Evolutionary conservation across 2,797 vertebrate genomes (phyloP), one percentile per base, ranked within the genome.

Genomic region (Galago senegalensis): DNA sequence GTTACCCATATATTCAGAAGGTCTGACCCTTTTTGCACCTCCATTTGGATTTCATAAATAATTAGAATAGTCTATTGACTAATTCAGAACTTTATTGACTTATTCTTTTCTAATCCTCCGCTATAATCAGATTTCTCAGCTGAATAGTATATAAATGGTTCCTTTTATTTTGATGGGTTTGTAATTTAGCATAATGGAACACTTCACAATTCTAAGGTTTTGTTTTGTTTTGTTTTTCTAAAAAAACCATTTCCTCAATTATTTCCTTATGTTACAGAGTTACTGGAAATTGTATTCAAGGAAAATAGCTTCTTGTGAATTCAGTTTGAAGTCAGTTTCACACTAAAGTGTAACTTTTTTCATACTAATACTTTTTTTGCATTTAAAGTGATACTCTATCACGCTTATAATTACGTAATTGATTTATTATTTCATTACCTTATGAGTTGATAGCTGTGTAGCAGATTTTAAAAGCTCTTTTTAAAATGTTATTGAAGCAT

Each of bases 251-350:
- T 97, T 89, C 96, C 94, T 96, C 91, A 75, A 89, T 95, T 91
- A 96, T 97, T 97, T 97, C 96, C 94, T 96, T 60, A 73, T 94
- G 85, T 96, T 96, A 76, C 73, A 73, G 58, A 79, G 87, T 94
- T 97, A 89, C 82, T 97, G 84, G 94, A 96, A 97, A 94, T 90
- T 92, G 65, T 85, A 86, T 95, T 96, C 93, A 96, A 93, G 60
- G 93, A 96, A 94, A 97, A 76, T 21, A 82, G 43, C 75, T 95
- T 94, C 85, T 86, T 84, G 10, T 77, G 93, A 94, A 69, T 92
- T 95, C 86, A 85, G 56, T 87, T 97, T 96, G 89, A 95, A 96
- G 93, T 92, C 49, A 82, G 20, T 93, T 96, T 94, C 49, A 84
- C 40, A n/a, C 60, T 93, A 61, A 96, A 79, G 61, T n/a, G 13